Base-by-base conservation (phyloP, 2,888 invertebrate genomes). In the Caenorhabditis panamensis region DNA sequence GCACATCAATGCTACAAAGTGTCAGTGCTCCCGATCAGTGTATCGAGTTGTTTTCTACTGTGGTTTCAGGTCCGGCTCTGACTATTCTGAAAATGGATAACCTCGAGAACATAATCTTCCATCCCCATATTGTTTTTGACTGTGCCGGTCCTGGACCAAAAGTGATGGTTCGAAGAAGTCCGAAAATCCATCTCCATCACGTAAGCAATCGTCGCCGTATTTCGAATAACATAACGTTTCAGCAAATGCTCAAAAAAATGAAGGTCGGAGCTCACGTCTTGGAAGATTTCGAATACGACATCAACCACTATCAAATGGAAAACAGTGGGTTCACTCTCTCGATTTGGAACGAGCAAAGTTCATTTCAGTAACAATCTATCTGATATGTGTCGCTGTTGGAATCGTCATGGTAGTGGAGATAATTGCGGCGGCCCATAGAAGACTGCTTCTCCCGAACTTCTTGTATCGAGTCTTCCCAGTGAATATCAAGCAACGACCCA, bases 61-160 rank as follows among this genome's bases (percentile, higher is more conserved):
- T n/a, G n/a, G n/a, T 62, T 64, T 41, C 28, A 73, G 73, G 73
- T n/a, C 73, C 73, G 6, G 73, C 73, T 4, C n/a, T 73, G 49
- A 0, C 36, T 9, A 73, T 73, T 6, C 1, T 26, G 20, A 66
- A 66, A 51, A 73, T 73, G 73, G 5, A 6, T 5, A 73, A 66
- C 16, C 28, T 73, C 18, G 9, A 16, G 11, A 36, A 37, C 26
- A 26, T 73, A 16, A 49, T 73, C 13, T 66, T 73, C 37, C 64
- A 73, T 8, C 59, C 73, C 2, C 22, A 51, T 18, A 16, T 73
- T n/a, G 41, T 24, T 5, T 73, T 73, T n/a, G 2, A 41, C 1
- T 73, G 73, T 9, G 31, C 37, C 4, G 20, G 47, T 4, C 22
- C 49, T 2, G 73, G 64, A 5, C 73, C 73, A 16, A 49, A 22